Evolutionary conservation across 2,888 invertebrate genomes (phyloP).

Genomic region (Patella depressa): DNA sequence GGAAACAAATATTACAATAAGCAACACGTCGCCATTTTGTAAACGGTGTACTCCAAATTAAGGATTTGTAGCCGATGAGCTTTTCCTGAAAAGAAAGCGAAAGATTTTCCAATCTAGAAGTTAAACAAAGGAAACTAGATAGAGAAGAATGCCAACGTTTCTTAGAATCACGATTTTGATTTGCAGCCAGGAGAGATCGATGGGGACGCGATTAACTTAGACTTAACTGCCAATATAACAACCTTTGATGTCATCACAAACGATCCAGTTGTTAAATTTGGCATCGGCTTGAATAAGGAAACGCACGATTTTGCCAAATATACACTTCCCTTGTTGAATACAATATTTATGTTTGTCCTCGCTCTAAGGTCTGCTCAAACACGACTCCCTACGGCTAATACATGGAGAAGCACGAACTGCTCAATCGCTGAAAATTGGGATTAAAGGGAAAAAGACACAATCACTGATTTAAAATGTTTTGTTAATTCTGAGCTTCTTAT

Average conservation of each 20-base stretch:
- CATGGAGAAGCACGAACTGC: neutral
- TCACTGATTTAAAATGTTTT: too few relatives aligned
- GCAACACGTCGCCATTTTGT: slow-evolving; percentile 9
- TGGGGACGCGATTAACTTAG: slow-evolving; percentile 5
- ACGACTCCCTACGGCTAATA: neutral
- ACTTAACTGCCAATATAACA: slow-evolving; percentile 12
- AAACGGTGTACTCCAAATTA: neutral
- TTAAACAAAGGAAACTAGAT: neutral
- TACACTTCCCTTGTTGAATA: slow-evolving; percentile 9
- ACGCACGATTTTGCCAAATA: slow-evolving; percentile 12
- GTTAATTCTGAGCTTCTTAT: too few relatives aligned
- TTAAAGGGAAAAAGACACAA: too few relatives aligned
- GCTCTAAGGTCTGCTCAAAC: neutral
- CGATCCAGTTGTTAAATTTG: slow-evolving; percentile 5
- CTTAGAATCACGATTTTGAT: neutral
- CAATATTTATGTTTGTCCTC: neutral
- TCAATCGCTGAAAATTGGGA: too few relatives aligned
- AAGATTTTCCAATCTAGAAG: neutral
- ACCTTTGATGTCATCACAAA: slow-evolving; percentile 11
- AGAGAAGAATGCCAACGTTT: neutral
- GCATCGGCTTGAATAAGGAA: slow-evolving; percentile 8
- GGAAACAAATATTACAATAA: neutral
- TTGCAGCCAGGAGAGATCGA: neutral
- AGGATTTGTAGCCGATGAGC: too few relatives aligned
- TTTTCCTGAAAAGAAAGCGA: neutral